Percentiles rank a stretch among this genome's conserved stretches.
These are phyloP conservation scores for Brachionichthys hirsutus DNA, from an alignment of 2,113 vertebrate genomes.

Conservation along the genomic window DNA sequence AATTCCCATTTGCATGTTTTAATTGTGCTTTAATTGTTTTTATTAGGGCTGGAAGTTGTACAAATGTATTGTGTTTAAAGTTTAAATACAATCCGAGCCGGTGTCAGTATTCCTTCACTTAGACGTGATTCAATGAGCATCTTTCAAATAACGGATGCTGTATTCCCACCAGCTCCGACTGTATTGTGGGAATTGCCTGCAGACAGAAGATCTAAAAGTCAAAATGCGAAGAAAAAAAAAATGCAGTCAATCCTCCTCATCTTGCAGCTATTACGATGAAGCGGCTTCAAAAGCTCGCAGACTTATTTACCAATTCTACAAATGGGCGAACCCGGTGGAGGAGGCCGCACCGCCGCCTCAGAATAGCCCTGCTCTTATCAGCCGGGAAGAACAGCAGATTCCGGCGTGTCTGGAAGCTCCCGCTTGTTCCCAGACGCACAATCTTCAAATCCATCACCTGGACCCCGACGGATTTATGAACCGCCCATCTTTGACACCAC, in stretches of 20 bases:
- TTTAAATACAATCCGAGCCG: no score
- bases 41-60: not conserved
- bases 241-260: not conserved
- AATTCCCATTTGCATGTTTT: not conserved
- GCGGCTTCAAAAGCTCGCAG: not conserved
- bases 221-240: not conserved
- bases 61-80: no score
- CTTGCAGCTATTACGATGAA: not conserved
- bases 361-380: conserved; percentile 49
- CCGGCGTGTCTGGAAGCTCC: conserved; percentile 17
- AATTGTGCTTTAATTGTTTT: not conserved
- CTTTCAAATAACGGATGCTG: no score
- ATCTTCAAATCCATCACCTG: no score
- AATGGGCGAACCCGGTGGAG: conserved; percentile 12
- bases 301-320: not conserved
- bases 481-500: not conserved
- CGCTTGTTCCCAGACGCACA: conserved; percentile 8
- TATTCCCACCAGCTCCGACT: no score
- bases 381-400: conserved; percentile 30
- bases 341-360: conserved; percentile 31
- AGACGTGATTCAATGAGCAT: no score
- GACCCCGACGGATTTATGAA: not conserved
- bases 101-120: no score
- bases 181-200: not conserved
- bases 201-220: not conserved